These are phyloP conservation scores for Sebastes iracundus DNA, from an alignment of 2,797 vertebrate genomes.

Conservation along the genomic window DNA sequence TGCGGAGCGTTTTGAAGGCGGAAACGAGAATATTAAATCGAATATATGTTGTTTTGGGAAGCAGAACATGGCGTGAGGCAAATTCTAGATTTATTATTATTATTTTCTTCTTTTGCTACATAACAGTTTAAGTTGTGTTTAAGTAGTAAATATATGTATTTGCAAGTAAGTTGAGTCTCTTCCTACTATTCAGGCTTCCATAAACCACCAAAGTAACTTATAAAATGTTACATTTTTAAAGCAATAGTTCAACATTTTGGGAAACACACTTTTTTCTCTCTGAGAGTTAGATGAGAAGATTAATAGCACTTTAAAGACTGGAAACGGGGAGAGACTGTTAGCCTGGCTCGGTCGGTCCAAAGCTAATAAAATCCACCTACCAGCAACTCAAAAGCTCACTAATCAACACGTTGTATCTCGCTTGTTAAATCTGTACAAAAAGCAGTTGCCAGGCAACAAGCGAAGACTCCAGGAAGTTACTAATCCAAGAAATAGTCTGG, in stretches of 20 bases:
- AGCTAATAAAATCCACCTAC: neutral
- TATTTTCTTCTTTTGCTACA: neutral
- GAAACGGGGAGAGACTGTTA: neutral
- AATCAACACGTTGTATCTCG: neutral
- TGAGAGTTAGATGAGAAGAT: neutral
- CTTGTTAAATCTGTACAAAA: neutral
- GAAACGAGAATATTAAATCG: neutral
- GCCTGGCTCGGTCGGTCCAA: neutral
- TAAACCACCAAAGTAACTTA: neutral
- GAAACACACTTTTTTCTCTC: neutral
- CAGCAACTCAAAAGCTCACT: neutral
- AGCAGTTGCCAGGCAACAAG: neutral
- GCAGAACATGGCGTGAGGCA: neutral
- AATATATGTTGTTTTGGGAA: neutral
- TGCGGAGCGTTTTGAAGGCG: neutral
- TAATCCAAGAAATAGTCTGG: too few species aligned
- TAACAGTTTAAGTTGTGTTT: neutral
- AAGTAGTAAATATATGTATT: neutral
- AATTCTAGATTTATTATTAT: neutral
- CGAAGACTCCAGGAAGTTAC: too few species aligned
- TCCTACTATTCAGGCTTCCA: neutral
- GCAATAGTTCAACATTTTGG: neutral
- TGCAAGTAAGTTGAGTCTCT: neutral
- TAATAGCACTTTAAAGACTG: neutral
- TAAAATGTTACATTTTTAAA: neutral